Base-by-base conservation (phyloP, 2,797 vertebrate species). In the Pampus argenteus region DNA sequence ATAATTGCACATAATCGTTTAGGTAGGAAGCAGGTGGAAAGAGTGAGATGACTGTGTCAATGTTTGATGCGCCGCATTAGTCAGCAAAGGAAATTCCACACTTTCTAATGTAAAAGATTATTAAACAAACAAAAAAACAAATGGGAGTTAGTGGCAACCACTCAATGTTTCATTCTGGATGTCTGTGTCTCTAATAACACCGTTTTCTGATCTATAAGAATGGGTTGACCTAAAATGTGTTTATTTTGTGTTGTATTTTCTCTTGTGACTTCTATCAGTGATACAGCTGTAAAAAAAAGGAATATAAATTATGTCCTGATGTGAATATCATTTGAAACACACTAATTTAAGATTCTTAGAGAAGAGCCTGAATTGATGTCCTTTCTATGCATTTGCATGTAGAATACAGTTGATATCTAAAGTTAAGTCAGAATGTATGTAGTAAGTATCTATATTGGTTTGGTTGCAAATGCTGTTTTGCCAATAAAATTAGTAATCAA, bases 191-290 rank as follows among this genome's bases (percentile, higher is more conserved):
- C 42, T 49, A 25, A 20, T 52, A 51, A 58, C 49, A 72, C 42
- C 36, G 14, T 66, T 71, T 57, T 49, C 5, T 54, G 26, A 66
- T 68, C 55, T 25, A 66, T 56, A 15, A 56, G 63, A 8, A 64
- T 66, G 60, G 68, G 60, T 59, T 58, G 63, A 60, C 20, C 68
- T 61, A 58, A 76, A 71, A 76, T 52, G 23, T 67, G 22, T 50
- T 40, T 61, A 58, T 74, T 69, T 74, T 52, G 23, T 67, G 22
- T 50, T 40, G 54, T 52, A 72, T 70, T 65, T 62, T 70, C 44
- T 54, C 71, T 44, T 31, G 40, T 58, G 71, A 62, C 45, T 58
- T 66, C 26, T 51, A 13, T 74, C 50, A 54, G 52, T 42, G 25
- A 31, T 31, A 52, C 47, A 78, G 54, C 48, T 20, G 28, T 49